Conservation (phyloP, 2,888 invertebrate species). For the Drosophila siamana region DNA sequence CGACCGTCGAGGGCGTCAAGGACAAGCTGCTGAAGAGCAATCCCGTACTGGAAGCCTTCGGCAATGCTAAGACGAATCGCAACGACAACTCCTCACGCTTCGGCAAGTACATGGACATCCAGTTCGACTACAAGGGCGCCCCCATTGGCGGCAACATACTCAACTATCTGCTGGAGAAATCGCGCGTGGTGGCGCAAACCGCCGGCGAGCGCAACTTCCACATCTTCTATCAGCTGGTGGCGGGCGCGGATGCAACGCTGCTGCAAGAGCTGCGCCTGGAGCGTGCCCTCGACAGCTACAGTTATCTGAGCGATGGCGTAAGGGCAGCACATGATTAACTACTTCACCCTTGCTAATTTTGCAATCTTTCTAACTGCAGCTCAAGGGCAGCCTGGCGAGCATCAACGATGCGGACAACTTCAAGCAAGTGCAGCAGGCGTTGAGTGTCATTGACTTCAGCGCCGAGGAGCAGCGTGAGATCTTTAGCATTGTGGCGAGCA, state of each 20-base stretch:
- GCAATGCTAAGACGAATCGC: conserved; percentile 95
- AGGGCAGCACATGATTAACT: conserved; percentile 70
- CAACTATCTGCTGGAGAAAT: conserved; percentile 95
- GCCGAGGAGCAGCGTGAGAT: conserved; percentile 90
- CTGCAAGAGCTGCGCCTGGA: conserved; percentile 89
- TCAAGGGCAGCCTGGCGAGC: conserved; percentile 84
- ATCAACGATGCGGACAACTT: conserved; percentile 90
- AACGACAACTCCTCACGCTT: conserved; percentile 97
- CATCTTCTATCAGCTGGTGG: conserved; percentile 94
- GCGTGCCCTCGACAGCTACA: conserved; percentile 89
- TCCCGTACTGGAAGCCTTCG: conserved; percentile 95
- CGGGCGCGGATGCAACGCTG: conserved; percentile 89
- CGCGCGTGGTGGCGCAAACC: conserved; percentile 94
- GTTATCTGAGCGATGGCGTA: conserved; percentile 92
- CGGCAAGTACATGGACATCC: conserved; percentile 97
- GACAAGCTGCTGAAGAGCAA: conserved; percentile 94
- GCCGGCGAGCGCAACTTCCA: conserved; percentile 96
- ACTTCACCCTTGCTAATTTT: not conserved
- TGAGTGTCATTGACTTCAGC: conserved; percentile 92
- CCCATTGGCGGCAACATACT: conserved; percentile 92
- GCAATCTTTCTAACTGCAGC: conserved; percentile 76
- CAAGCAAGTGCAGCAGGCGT: conserved; percentile 89
- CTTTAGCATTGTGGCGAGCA: conserved; percentile 92
- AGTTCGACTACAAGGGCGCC: conserved; percentile 90
- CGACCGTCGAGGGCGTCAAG: conserved; percentile 92